Evolutionary conservation across 2,797 vertebrate genomes (phyloP), one percentile per base, ranked within the genome.

Genomic region (Rhinophrynus dorsalis): DNA sequence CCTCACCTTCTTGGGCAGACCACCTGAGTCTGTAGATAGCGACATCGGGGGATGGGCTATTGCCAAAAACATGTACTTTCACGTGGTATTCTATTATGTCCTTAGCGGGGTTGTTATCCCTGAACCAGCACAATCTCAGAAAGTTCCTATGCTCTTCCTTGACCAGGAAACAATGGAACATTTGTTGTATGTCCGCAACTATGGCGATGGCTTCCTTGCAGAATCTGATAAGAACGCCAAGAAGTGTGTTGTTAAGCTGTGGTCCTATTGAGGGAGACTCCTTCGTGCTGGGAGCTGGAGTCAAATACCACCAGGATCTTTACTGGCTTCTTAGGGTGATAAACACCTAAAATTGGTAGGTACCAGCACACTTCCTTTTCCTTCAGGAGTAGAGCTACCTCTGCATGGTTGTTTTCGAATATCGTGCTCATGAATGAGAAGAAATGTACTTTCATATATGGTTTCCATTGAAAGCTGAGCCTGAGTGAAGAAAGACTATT

Each of bases 321-420:
- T 2, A 27, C 35, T n/a, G 51, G 54, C 17, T 54, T 65, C 1
- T 29, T 11, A 11, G 29, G 62, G 13, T 73, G 62, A 13, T 67
- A 69, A 2, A 52, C 20, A 2, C 52, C 57, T 15, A 67, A 67
- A 13, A 3, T 66, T 3, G 67, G 44, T 10, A 75, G 29, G 17
- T 74, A 75, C 69, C 59, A 75, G 24, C 59, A 58, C 24, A 73
- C 68, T 10, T 65, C n/a, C 45, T 24, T 23, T 2, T 23, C 8
- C 13, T 24, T 24, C 12, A 48, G 20, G 5, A 20, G 6, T 23
- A 20, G 45, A 48, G 45, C 45, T 48, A 48, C 17, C 13, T 48
- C 21, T 23, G 20, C 45, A 48, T 48, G 20, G 2, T 12, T 18
- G 11, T 48, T 48, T 23, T 48, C 45, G 5, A 48, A 48, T 48